phyloP scores from a whole-genome alignment of 1,140 invertebrate species.

The Lucilia cuprina region DNA sequence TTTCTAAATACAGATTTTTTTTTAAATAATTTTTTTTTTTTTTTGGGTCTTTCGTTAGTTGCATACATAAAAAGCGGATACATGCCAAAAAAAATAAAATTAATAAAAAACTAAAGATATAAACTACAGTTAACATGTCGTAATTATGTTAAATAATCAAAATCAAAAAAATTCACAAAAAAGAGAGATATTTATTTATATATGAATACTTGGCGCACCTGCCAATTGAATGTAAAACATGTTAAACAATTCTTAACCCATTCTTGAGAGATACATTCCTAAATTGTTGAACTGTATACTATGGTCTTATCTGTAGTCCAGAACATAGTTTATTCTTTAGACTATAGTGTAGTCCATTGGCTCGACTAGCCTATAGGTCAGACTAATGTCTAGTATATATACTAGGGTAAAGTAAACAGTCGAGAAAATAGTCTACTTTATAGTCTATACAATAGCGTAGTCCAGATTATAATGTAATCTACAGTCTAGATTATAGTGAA shows the following conservation, averaged over 20 bases:
- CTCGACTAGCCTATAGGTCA: no score
- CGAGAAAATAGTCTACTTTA: no score
- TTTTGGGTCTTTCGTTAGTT: background rate
- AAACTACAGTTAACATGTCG: background rate
- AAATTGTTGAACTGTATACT: no score
- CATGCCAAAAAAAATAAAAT: background rate
- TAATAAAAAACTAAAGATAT: background rate
- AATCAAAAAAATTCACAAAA: background rate
- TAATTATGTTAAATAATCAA: slow-evolving; percentile 9
- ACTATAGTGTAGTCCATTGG: no score
- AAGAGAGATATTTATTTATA: background rate
- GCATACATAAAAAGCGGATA: background rate
- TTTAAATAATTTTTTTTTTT: no score
- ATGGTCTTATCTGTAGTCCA: no score
- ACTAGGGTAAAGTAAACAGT: no score
- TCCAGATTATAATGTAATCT: no score
- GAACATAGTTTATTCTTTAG: no score
- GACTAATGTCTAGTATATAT: no score
- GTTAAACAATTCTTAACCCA: background rate
- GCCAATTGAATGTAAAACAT: slow-evolving; percentile 11
- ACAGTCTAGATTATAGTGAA: no score
- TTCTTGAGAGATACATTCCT: background rate
- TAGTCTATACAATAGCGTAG: no score
- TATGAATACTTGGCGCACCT: background rate
- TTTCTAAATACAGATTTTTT: background rate